These are phyloP conservation scores for Perca schrenkii DNA, from an alignment of 2,113 vertebrate species.

Conservation along the genomic window DNA sequence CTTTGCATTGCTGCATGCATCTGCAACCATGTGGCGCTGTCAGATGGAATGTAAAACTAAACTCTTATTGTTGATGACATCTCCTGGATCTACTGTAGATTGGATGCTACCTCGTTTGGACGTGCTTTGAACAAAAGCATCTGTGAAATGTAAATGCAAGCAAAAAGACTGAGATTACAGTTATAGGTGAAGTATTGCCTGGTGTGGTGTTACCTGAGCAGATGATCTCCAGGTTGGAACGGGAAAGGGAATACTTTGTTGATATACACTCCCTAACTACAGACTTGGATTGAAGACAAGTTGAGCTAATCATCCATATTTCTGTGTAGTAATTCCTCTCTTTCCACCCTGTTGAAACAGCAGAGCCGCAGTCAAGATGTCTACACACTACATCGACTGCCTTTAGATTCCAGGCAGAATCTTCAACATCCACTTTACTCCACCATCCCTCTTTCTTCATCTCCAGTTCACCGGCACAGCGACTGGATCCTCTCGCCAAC, in stretches of 20 bases:
- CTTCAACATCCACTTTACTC: rapidly evolving
- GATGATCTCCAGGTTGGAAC: rapidly evolving
- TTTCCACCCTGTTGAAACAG: not conserved
- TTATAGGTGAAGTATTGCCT: not conserved
- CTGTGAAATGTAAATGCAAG: not conserved
- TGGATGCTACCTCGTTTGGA: not conserved
- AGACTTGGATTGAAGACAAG: not conserved
- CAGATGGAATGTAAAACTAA: too few species aligned
- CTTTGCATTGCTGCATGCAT: too few species aligned
- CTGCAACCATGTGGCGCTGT: too few species aligned
- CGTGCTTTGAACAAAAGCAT: not conserved
- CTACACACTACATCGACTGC: not conserved
- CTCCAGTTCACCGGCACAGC: not conserved
- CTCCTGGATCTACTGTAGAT: not conserved
- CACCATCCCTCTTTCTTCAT: not conserved
- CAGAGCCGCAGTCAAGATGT: not conserved
- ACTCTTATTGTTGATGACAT: too few species aligned
- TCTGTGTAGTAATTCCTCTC: rapidly evolving
- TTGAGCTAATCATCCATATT: not conserved
- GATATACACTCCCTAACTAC: not conserved
- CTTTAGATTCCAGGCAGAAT: not conserved
- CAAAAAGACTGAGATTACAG: not conserved
- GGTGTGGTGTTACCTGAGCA: constrained; percentile 2
- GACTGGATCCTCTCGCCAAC: not conserved
- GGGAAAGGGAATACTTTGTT: rapidly evolving